Percentiles rank a stretch among this genome's conserved stretches.
These are phyloP conservation scores for Napeogenes sylphis DNA, from an alignment of 2,888 invertebrate species.

Conservation along the genomic window DNA sequence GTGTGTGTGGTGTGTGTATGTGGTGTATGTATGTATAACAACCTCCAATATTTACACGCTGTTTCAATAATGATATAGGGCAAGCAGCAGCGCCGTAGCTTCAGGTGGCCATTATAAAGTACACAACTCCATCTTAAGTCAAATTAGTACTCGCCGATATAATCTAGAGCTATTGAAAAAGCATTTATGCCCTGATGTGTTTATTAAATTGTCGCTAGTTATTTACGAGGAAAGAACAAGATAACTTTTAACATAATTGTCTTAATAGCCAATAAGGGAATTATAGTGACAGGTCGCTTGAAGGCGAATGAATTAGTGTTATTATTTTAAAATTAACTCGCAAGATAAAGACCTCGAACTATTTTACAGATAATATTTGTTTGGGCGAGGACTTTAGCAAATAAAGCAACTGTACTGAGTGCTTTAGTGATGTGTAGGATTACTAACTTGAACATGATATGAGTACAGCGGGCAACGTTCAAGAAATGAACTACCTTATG, in stretches of 20 bases:
- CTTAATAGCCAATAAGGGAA: conserved; percentile 9
- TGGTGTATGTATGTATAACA: too few relatives aligned
- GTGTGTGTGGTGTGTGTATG: too few relatives aligned
- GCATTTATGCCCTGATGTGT: conserved; percentile 69
- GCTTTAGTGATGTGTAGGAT: too few relatives aligned
- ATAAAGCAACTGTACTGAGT: neutral
- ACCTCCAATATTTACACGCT: neutral
- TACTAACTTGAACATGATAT: too few relatives aligned
- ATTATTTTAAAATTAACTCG: neutral
- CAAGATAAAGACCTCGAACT: neutral
- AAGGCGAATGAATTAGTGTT: conserved; percentile 13
- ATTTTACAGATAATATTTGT: neutral
- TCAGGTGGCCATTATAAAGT: conserved; percentile 51
- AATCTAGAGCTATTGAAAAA: conserved; percentile 66
- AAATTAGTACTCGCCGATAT: conserved; percentile 64
- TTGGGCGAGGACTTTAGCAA: neutral
- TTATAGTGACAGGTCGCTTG: conserved; percentile 16
- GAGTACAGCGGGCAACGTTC: too few relatives aligned
- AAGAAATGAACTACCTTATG: too few relatives aligned
- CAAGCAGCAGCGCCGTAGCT: conserved; percentile 14
- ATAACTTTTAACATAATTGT: conserved; percentile 30
- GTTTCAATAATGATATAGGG: conserved; percentile 2
- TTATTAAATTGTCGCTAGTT: conserved; percentile 72
- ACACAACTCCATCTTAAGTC: conserved; percentile 54
- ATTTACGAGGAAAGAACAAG: conserved; percentile 56